Conservation (phyloP, 2,888 invertebrate genomes). For the Synergus laeviventris region DNA sequence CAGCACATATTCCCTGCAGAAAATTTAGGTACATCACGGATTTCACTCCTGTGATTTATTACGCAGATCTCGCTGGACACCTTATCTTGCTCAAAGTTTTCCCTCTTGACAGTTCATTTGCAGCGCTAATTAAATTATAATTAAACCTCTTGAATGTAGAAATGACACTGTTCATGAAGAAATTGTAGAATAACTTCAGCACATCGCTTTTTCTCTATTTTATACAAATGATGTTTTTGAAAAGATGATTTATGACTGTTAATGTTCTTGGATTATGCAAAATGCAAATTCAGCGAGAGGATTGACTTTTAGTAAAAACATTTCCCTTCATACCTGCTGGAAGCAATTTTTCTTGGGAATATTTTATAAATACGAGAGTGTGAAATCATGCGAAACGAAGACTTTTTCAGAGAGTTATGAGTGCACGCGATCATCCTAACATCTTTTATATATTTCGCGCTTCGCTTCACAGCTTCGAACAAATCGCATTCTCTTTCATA, state of each 20-base stretch:
- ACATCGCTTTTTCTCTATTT: neutral
- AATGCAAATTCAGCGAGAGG: neutral
- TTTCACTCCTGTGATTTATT: slow-evolving; percentile 35
- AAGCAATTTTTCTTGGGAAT: slow-evolving; percentile 10
- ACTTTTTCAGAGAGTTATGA: neutral
- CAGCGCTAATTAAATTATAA: slow-evolving; percentile 36
- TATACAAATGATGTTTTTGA: neutral
- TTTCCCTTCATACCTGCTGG: neutral
- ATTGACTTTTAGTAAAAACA: too few species aligned
- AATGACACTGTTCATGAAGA: neutral
- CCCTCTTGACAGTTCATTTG: slow-evolving; percentile 28
- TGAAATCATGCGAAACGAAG: slow-evolving; percentile 28
- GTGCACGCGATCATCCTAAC: neutral
- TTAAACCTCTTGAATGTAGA: neutral
- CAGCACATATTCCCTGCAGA: neutral
- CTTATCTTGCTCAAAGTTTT: slow-evolving; percentile 32
- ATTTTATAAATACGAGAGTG: slow-evolving; percentile 8
- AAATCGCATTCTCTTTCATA: neutral
- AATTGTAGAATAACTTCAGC: neutral
- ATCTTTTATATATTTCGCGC: neutral
- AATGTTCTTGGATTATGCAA: neutral
- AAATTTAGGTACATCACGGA: slow-evolving; percentile 23
- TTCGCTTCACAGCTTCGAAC: neutral
- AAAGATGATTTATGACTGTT: neutral
- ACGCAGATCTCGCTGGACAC: slow-evolving; percentile 13